Conservation (phyloP, 2,113 vertebrate species). For the Labrus mixtus region DNA sequence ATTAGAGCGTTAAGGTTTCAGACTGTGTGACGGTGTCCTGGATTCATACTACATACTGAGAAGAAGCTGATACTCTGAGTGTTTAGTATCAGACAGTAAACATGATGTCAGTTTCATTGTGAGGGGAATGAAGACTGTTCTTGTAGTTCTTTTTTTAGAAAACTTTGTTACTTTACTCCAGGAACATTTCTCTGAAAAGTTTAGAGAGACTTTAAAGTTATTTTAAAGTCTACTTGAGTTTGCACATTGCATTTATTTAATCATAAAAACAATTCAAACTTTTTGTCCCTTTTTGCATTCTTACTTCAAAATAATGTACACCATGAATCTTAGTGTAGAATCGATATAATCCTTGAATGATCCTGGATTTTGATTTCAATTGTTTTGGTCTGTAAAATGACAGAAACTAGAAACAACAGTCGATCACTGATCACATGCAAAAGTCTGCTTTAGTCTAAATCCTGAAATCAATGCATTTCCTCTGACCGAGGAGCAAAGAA, state of each 20-base stretch:
- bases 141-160: too few species aligned
- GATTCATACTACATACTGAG: not conserved
- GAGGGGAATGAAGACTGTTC: not conserved
- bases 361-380: not conserved
- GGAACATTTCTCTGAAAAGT: not conserved
- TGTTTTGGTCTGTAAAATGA: too few species aligned
- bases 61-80: constrained; percentile 1
- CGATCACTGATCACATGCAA: too few species aligned
- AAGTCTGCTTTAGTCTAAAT: too few species aligned
- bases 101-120: not conserved
- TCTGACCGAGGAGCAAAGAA: too few species aligned
- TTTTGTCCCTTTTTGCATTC: not conserved
- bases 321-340: not conserved
- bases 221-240: constrained; percentile 10
- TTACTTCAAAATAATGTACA: not conserved
- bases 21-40: not conserved
- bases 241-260: constrained; percentile 11
- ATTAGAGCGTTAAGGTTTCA: not conserved
- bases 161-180: not conserved
- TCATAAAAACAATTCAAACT: not conserved
- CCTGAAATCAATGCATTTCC: too few species aligned
- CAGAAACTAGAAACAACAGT: too few species aligned
- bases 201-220: not conserved
- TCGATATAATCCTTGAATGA: not conserved
- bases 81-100: too few species aligned